Base-by-base conservation (phyloP, 2,888 invertebrate genomes). In the Folsomia candida region DNA sequence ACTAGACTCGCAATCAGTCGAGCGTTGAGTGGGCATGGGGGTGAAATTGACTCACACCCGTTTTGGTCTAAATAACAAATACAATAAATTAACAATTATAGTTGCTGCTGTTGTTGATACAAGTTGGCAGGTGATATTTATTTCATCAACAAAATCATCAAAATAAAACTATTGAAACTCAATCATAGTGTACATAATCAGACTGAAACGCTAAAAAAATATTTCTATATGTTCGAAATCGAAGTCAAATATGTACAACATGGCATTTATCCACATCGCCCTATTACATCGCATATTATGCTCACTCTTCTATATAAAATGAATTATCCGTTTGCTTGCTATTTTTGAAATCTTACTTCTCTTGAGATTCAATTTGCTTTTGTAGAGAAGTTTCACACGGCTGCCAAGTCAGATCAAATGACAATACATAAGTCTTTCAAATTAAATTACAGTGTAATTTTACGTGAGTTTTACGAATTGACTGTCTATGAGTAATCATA, bases 1-100 rank as follows among this genome's bases (percentile, higher is more conserved):
- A 73, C 73, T 73, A 73, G 73, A 63, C 68, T 71, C 67, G 73
- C 60, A 69, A 76, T 73, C 67, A 78, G 72, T 70, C 74, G 75
- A 64, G 78, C 76, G 68, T 78, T 76, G 51, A 73, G 71, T 62
- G 76, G 78, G 62, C 74, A 74, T 54, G 78, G 78, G 62, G 76
- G 78, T 20, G 77, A 74, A 57, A 68, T 68, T 61, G 68, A 66
- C 27, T 68, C 57, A 61, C 73, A 73, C 47, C 63, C 63, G 22
- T 61, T n/a, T 29, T 26, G 61, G 29, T 61, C 61, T 61, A 54
- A 54, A 54, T 54, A 54, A 20, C 54, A 54, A 54, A 54, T n/a
- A 54, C 11, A 54, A 54, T 54, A 54, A 54, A 54, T 54, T 6
- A 54, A 20, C 54, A 54, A 37, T 37, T 37, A 37, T 37, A n/a